A percentile compares a stretch with the other conserved stretches of the same genome.
phyloP scores from a whole-genome alignment of 2,113 vertebrate species.

The Perognathus longimembris region DNA sequence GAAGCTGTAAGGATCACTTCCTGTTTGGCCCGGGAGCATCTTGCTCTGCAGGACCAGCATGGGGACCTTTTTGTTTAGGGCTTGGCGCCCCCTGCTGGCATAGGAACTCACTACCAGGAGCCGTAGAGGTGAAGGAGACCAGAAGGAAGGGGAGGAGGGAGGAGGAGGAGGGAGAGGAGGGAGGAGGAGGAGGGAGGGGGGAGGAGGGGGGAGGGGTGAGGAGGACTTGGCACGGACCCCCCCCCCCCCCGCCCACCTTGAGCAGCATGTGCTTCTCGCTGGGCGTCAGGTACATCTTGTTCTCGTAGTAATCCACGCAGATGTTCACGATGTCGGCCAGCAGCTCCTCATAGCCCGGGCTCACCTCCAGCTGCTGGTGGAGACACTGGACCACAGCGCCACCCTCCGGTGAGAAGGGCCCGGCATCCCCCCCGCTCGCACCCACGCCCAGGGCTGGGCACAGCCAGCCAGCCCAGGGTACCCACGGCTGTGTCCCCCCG shows the following conservation, averaged over 20 bases:
- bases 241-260: too few species aligned
- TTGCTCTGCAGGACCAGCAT: fast-evolving
- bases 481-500: too few species aligned
- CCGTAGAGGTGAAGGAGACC: fast-evolving
- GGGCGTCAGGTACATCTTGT: slow-evolving; percentile 99
- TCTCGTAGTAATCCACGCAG: slow-evolving; percentile 99
- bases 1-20: background rate
- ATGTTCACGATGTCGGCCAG: slow-evolving; percentile 99
- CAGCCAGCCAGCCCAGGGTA: too few species aligned
- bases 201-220: background rate
- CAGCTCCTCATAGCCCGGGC: slow-evolving; percentile 97
- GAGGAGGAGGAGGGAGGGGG: fast-evolving
- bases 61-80: background rate
- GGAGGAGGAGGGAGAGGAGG: background rate
- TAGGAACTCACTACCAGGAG: background rate
- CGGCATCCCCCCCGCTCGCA: too few species aligned
- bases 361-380: slow-evolving; percentile 98
- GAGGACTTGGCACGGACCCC: background rate
- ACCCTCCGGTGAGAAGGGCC: too few species aligned
- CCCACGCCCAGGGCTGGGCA: too few species aligned
- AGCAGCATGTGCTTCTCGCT: slow-evolving; percentile 99
- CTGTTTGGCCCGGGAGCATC: background rate
- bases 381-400: slow-evolving; percentile 90
- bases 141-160: too few species aligned
- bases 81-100: background rate